Conservation (phyloP, 1,140 invertebrate genomes). For the Prorops nasuta region DNA sequence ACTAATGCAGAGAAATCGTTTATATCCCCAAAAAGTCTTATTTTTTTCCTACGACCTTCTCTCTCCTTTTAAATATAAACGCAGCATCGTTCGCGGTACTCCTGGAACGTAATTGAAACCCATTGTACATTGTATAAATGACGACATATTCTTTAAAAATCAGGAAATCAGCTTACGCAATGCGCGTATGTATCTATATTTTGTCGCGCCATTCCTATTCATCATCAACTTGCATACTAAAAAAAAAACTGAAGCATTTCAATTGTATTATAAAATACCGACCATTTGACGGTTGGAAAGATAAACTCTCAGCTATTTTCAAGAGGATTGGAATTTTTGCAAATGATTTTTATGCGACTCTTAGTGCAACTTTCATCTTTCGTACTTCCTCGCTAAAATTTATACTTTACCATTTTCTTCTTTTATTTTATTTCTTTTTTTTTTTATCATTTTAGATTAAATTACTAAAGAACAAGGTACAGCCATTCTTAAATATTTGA, state of each 20-base stretch:
- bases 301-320: conserved; percentile 24
- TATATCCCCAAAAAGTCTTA: conserved; percentile 13
- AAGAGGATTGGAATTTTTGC: conserved; percentile 10
- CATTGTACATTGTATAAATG: conserved; percentile 56
- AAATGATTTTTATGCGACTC: no score
- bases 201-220: conserved; percentile 19
- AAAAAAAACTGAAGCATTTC: conserved; percentile 16
- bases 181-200: conserved; percentile 37
- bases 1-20: conserved; percentile 20
- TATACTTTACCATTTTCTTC: no score
- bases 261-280: conserved; percentile 26
- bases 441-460: no score
- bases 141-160: conserved; percentile 35
- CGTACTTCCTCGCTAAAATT: neutral
- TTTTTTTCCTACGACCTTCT: neutral
- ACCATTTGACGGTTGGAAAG: conserved; percentile 22
- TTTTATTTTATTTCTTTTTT: no score
- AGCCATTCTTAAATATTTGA: no score
- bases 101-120: conserved; percentile 45
- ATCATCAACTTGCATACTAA: no score
- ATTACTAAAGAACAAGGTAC: no score
- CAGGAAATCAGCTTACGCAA: conserved; percentile 36
- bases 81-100: conserved; percentile 37
- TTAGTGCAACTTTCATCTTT: no score
- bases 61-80: conserved; percentile 17